phyloP scores from a whole-genome alignment of 2,797 vertebrate species.

The Karalla daura region DNA sequence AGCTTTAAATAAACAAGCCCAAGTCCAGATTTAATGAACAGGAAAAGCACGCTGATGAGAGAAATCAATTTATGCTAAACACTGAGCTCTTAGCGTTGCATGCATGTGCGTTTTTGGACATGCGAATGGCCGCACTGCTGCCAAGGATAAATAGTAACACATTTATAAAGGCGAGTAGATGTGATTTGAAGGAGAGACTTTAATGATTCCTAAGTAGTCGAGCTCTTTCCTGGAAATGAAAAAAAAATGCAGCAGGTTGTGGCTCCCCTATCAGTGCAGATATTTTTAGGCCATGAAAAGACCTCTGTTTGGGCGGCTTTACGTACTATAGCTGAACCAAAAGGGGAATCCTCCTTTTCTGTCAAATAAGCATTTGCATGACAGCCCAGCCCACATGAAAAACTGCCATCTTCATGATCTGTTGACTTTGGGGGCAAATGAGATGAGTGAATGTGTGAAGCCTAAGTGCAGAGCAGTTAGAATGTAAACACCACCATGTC shows the following conservation, averaged over 20 bases:
- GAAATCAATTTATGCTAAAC: conserved; percentile 56
- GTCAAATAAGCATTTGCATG: conserved; percentile 55
- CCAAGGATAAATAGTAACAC: conserved; percentile 8
- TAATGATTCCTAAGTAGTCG: neutral
- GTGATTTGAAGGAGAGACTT: conserved; percentile 6
- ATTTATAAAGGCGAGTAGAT: conserved; percentile 7
- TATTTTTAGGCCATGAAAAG: neutral
- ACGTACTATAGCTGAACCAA: neutral
- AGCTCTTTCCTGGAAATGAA: neutral
- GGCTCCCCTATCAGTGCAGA: neutral
- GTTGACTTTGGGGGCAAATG: conserved; percentile 42
- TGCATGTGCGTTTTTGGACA: conserved; percentile 12
- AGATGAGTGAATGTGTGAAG: conserved; percentile 7
- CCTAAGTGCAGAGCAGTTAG: conserved; percentile 41
- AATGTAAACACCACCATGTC: conserved; percentile 44
- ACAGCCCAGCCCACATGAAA: neutral
- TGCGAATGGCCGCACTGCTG: conserved; percentile 7
- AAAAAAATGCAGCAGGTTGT: neutral
- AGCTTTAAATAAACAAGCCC: conserved; percentile 57
- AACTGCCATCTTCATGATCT: conserved; percentile 44
- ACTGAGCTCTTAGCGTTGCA: conserved; percentile 23
- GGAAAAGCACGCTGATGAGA: conserved; percentile 54
- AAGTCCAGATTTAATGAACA: conserved; percentile 51
- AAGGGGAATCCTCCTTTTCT: neutral
- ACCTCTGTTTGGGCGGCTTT: conserved; percentile 23